Conservation (phyloP, 2,113 vertebrate genomes). For the Grantiella picta region DNA sequence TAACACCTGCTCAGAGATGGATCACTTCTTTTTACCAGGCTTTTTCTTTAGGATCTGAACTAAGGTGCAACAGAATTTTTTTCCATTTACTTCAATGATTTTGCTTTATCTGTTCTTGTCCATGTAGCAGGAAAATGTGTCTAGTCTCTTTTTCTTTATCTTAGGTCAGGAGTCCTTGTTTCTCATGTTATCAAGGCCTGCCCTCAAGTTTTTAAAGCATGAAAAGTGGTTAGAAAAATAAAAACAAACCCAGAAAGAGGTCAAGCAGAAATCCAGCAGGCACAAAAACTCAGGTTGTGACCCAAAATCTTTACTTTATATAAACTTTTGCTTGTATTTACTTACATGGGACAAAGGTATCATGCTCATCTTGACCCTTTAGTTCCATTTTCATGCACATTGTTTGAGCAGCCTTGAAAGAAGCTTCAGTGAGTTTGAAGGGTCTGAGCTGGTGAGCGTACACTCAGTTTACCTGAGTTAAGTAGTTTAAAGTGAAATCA, state of each 20-base stretch:
- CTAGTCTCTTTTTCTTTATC: background rate
- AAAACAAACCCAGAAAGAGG: accelerated
- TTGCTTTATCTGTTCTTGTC: background rate
- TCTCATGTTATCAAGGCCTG: background rate
- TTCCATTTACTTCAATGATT: background rate
- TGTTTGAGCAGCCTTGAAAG: background rate
- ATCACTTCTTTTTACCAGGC: background rate
- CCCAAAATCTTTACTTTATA: background rate
- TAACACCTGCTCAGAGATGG: background rate
- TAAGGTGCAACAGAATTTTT: background rate
- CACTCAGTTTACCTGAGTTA: background rate
- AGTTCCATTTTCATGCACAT: background rate
- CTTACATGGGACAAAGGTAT: accelerated
- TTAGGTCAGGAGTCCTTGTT: background rate
- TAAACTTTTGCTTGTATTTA: background rate
- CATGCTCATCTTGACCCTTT: background rate
- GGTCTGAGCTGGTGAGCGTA: background rate
- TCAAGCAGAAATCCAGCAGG: background rate
- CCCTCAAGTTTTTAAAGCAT: background rate
- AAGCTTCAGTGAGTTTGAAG: background rate
- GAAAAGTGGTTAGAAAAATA: background rate
- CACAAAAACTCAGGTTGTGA: background rate
- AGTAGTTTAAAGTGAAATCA: background rate
- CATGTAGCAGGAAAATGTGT: background rate
- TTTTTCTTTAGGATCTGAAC: background rate